Evolutionary conservation across 2,113 vertebrate species (phyloP).

Genomic region (Balaenoptera acutorostrata): DNA sequence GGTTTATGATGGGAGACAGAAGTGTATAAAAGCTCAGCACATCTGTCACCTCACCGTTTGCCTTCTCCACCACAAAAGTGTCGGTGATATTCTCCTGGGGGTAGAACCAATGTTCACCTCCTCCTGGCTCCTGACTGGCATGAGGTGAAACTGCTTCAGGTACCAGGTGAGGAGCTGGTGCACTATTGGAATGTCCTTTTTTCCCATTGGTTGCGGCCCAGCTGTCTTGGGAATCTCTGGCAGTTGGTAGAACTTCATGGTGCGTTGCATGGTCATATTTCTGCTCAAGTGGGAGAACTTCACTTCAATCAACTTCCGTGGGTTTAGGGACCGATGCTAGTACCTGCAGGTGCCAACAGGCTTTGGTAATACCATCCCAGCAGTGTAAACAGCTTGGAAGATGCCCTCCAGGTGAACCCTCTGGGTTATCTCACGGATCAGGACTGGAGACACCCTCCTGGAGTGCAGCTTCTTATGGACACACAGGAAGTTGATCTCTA

Average conservation of each 20-base stretch:
- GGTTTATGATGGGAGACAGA: slow-evolving; percentile 99
- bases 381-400: slow-evolving; percentile 98
- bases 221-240: slow-evolving; percentile 93
- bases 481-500: slow-evolving; percentile 98
- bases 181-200: slow-evolving; percentile 88
- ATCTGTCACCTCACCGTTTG: slow-evolving; percentile 87
- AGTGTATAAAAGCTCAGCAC: slow-evolving; percentile 97
- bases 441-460: slow-evolving; percentile 94
- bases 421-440: slow-evolving; percentile 97
- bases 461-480: slow-evolving; percentile 98
- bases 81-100: slow-evolving; percentile 97
- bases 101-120: slow-evolving; percentile 97
- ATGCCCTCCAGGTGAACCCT: slow-evolving; percentile 96
- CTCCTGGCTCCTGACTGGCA: slow-evolving; percentile 89
- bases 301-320: slow-evolving; percentile 96
- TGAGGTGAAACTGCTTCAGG: slow-evolving; percentile 93
- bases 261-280: slow-evolving; percentile 99
- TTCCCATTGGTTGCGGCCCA: slow-evolving; percentile 90
- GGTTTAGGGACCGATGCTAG: slow-evolving; percentile 98
- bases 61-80: slow-evolving; percentile 91
- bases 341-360: slow-evolving; percentile 98
- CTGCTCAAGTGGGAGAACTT: slow-evolving; percentile 98
- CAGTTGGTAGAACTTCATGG: slow-evolving; percentile 97
- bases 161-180: slow-evolving; percentile 90
- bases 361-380: slow-evolving; percentile 95